Base-by-base conservation (phyloP, 2,888 invertebrate species). In the Diarsia brunnea region DNA sequence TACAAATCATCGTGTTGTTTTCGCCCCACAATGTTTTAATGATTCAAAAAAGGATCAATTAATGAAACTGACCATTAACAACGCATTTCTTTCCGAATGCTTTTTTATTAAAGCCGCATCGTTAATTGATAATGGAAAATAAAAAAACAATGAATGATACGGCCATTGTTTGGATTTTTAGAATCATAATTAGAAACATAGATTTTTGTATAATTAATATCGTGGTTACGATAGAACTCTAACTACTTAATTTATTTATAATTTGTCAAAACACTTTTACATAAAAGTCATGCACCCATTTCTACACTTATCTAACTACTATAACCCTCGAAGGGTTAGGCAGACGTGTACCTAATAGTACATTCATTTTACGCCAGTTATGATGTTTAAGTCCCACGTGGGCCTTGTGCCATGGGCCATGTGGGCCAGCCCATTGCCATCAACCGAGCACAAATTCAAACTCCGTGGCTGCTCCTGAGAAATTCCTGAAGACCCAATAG, bases 91-190 rank as follows among this genome's bases (percentile, higher is more conserved):
- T 68, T 55, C 16, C 1, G 31, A 69, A 45, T 24, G 11, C n/a
- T n/a, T 45, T 70, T 61, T 69, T 31, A 69, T 69, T 79, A 51
- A 47, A 78, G 53, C 38, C 24, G 31, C 47, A 64, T 63, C 55
- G 8, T 19, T 14, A 38, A 38, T 38, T 38, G 8, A 38, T 8
- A 38, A 38, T 7, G 38, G 38, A 38, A 38, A 38, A 8, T 38
- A 38, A 38, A 38, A 38, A 8, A 8, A 38, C 38, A 38, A 38
- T 8, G 8, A 38, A 27, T 51, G 12, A 8, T 8, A 10, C 58
- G 31, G 11, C 10, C 51, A 27, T 47, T 60, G 45, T 53, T n/a
- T 65, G 11, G 43, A 53, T 53, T 51, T 47, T 27, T 21, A 64
- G 12, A 38, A 69, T 27, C 7, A 24, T 78, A 38, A 53, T 45